Evolutionary conservation across 2,797 vertebrate species (phyloP), one percentile per base, ranked within the genome.

Genomic region (Tiaroga cobitis): DNA sequence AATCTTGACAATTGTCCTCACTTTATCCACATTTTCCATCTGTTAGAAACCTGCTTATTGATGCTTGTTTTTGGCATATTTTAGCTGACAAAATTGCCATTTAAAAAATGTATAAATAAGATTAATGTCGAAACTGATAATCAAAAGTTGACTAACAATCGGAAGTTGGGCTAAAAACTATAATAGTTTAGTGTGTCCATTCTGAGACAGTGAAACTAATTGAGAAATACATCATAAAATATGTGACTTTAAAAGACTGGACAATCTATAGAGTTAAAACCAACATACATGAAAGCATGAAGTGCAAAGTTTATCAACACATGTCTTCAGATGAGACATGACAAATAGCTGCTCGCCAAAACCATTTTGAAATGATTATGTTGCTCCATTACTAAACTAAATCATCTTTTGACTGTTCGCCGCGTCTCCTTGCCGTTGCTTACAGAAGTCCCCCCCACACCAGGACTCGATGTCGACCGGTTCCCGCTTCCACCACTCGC

Each of bases 391-490:
- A 26, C 3, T 73, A 39, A 18, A 19, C 43, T 0, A 6, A 63
- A 92, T 94, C 95, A 96, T 96, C 96, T 96, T 89, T 96, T 96
- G 90, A 94, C 92, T 84, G 94, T 95, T 67, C 96, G 92, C 1
- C 95, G 92, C 15, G 95, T 96, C 91, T 96, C 96, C 91, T 96
- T 96, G 87, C 96, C 95, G 1, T 96, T 96, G 90, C 94, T 96
- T 86, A 96, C 93, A 16, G 95, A 79, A 56, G 92, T 51, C 15
- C 91, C 87, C n/a, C 49, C 80, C 89, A 77, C 29, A 89, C 92
- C 93, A 72, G 95, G 94, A 86, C 91, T 95, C 43, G 94, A 92
- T 61, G 95, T 94, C 84, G 93, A 93, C 80, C 95, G 92, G 83
- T 72, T 89, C 81, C 94, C 93, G 80, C 93, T 94, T 34, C 93